Evolutionary conservation across 2,113 vertebrate species (phyloP).

Genomic region (Grammomys dolichurus): DNA sequence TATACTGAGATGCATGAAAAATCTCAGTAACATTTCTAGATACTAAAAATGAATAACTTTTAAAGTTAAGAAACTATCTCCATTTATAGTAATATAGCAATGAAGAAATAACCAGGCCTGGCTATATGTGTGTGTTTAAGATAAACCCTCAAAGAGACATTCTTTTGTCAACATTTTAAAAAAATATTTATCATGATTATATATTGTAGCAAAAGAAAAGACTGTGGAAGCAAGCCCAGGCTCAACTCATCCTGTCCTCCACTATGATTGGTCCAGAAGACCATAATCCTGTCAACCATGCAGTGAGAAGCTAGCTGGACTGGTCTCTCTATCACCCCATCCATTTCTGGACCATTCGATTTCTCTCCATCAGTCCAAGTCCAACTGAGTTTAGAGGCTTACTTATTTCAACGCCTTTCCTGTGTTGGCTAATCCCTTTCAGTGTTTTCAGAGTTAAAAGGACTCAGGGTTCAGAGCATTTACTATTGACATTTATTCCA

Average conservation of each 20-base stretch:
- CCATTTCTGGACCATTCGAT: neutral
- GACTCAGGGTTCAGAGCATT: neutral
- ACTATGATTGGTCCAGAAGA: neutral
- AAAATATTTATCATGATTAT: neutral
- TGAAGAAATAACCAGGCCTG: no score
- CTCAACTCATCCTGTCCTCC: neutral
- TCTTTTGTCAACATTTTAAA: neutral
- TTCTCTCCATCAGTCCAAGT: neutral
- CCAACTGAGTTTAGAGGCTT: neutral
- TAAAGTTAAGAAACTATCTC: neutral
- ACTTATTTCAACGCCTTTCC: neutral
- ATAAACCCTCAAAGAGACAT: neutral
- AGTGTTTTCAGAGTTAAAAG: slow-evolving; percentile 11
- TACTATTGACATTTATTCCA: neutral
- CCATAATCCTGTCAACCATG: neutral
- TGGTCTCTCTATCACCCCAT: neutral
- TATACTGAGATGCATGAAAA: neutral
- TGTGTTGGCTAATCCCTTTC: slow-evolving; percentile 21
- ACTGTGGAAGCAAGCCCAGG: neutral
- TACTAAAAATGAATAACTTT: neutral
- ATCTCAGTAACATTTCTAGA: neutral
- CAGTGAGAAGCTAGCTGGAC: neutral
- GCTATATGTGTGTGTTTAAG: neutral
- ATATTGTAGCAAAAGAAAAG: neutral
- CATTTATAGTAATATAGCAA: neutral